Conservation (phyloP, 92 coral and sea anemone genomes). For the Chrysogorgia sp. region DNA sequence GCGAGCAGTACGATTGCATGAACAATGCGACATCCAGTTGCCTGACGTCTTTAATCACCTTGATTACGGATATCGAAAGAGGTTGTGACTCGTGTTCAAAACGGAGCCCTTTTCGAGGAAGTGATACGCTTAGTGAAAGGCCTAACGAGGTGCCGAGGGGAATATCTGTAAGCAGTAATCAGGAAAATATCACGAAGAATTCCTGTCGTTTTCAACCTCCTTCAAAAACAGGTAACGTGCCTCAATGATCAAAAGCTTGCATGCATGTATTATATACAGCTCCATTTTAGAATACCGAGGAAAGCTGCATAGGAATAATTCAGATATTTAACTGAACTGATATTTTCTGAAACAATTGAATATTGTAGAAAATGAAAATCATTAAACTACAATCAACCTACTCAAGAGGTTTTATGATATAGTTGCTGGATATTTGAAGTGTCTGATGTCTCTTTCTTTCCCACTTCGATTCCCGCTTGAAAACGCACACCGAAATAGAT, state of each 20-base stretch:
- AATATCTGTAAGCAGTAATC: not conserved
- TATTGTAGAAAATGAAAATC: conserved; percentile 1
- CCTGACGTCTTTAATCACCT: conserved; percentile 13
- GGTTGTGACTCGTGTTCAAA: conserved; percentile 24
- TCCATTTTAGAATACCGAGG: no score
- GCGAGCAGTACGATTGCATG: conserved; percentile 15
- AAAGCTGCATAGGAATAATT: no score
- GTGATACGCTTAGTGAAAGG: not conserved
- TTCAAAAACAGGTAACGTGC: conserved; percentile 36
- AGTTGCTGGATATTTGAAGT: not conserved
- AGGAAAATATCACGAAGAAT: conserved; percentile 15
- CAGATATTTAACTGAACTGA: no score
- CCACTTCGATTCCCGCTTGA: no score
- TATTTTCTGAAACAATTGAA: not conserved
- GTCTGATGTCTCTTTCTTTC: no score
- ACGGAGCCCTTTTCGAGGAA: conserved; percentile 20
- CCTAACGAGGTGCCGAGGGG: conserved; percentile 36
- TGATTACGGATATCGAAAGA: conserved; percentile 35
- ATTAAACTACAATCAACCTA: conserved; percentile 7
- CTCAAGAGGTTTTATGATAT: conserved; percentile 2
- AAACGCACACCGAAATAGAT: no score
- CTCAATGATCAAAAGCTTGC: not conserved
- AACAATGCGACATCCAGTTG: conserved; percentile 19
- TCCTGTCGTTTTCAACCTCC: conserved; percentile 36
- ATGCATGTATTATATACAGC: no score